A percentile compares a stretch with the other conserved stretches of the same genome.
These are phyloP conservation scores for Craseonycteris thonglongyai DNA, from an alignment of 2,113 vertebrate species.

Conservation along the genomic window DNA sequence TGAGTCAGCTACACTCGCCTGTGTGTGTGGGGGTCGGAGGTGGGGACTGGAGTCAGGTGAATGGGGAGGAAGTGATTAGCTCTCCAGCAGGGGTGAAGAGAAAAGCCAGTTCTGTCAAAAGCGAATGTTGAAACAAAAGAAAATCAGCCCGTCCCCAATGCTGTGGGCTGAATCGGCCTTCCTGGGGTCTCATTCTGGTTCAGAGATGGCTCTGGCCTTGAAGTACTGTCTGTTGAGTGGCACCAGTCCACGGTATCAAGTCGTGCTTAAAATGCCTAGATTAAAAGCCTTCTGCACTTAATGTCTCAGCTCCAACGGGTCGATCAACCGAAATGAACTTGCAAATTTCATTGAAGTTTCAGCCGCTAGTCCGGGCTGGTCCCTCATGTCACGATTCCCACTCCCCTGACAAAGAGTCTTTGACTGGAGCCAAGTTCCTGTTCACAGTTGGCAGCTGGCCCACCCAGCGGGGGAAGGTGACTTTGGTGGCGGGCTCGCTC, in stretches of 20 bases:
- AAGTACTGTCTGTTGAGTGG: constrained; percentile 57
- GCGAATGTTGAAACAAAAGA: constrained; percentile 72
- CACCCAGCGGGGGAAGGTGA: constrained; percentile 50
- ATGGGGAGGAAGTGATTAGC: constrained; percentile 69
- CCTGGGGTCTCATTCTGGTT: constrained; percentile 72
- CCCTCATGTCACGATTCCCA: constrained; percentile 44
- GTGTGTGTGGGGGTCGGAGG: neutral
- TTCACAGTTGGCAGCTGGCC: constrained; percentile 57
- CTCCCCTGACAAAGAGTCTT: constrained; percentile 62
- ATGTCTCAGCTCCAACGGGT: constrained; percentile 68
- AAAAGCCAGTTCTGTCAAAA: constrained; percentile 69
- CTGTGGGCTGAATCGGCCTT: constrained; percentile 63
- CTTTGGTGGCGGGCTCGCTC: constrained; percentile 62
- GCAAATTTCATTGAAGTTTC: constrained; percentile 67
- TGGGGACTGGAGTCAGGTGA: constrained; percentile 49
- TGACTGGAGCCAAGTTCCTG: constrained; percentile 65
- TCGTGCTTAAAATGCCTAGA: constrained; percentile 61
- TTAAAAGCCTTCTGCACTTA: constrained; percentile 70
- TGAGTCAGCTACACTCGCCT: constrained; percentile 43
- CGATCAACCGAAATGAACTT: constrained; percentile 71
- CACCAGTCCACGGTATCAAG: constrained; percentile 67
- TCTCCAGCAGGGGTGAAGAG: constrained; percentile 66
- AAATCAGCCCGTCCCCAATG: constrained; percentile 61
- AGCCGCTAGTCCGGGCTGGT: constrained; percentile 56
- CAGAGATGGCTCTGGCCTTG: constrained; percentile 64